Base-by-base conservation (phyloP, 2,113 vertebrate genomes). In the Corythornis madagascariensis region DNA sequence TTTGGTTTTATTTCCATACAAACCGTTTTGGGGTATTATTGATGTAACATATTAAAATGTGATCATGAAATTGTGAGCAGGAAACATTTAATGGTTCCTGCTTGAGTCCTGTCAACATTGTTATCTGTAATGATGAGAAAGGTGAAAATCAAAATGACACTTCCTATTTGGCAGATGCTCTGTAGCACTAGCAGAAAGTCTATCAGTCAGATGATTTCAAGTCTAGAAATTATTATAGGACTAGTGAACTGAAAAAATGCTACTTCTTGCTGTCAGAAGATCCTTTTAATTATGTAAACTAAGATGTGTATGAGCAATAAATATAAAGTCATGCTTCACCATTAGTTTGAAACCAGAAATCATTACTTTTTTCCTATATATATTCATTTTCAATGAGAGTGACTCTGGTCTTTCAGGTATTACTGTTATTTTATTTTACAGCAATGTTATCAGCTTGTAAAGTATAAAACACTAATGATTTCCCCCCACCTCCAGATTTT, bases 91-190 rank as follows among this genome's bases (percentile, higher is more conserved):
- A 89, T 90, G 83, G 71, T 84, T 91, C 64, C n/a, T 80, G 63
- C 90, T 95, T 94, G 88, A 93, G 93, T 66, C 92, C 84, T 92
- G 94, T 90, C 93, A 92, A 73, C 90, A 60, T 94, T 94, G 86
- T 89, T 95, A 74, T 93, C 94, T 95, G 94, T 94, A 93, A 92
- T 90, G 86, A 94, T 81, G 75, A 95, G 70, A 95, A 92, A 95
- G 56, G 52, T 70, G 48, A 95, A 96, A 96, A 95, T 77, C 92
- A 95, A 91, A 89, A 93, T 81, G 75, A 60, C 43, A 60, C 95
- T 88, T 92, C 63, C 85, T 63, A 21, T 86, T 95, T 96, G 91
- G 83, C 89, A 74, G 77, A 64, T 83, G 66, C 48, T 86, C 66
- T 86, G 90, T 88, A 55, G 42, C 78, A 90, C 85, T 76, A 78